phyloP scores from a whole-genome alignment of 2,888 invertebrate species.

The Agonopterix arenella region DNA sequence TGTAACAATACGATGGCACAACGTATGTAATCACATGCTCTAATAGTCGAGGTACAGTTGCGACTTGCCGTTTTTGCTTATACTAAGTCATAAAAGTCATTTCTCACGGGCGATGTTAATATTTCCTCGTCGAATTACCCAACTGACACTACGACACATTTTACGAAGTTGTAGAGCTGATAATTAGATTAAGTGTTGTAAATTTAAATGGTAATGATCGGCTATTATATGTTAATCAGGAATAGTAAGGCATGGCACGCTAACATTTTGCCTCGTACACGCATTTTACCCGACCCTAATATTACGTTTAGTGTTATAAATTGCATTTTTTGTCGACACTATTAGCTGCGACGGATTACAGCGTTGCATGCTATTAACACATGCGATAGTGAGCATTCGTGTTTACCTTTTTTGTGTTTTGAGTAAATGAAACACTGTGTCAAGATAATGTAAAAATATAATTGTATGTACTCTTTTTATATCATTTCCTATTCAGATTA shows the following conservation, averaged over 20 bases:
- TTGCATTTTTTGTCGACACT: neutral
- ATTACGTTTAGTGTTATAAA: neutral
- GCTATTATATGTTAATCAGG: constrained; percentile 54
- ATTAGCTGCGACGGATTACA: neutral
- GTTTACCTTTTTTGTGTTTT: constrained; percentile 1
- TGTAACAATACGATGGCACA: constrained; percentile 26
- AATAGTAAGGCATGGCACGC: constrained; percentile 40
- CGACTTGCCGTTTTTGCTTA: constrained; percentile 26
- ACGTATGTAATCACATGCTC: constrained; percentile 42
- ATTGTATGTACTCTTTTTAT: too few species aligned
- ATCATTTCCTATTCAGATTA: too few species aligned
- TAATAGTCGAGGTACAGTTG: constrained; percentile 46
- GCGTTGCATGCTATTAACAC: constrained; percentile 5
- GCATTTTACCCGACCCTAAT: constrained; percentile 13
- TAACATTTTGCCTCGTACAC: constrained; percentile 14
- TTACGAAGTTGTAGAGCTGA: neutral
- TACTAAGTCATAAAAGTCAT: neutral
- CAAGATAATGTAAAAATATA: too few species aligned
- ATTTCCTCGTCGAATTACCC: constrained; percentile 1
- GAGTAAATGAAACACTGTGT: too few species aligned
- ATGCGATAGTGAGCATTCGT: constrained; percentile 1
- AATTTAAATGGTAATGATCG: constrained; percentile 46
- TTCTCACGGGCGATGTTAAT: constrained; percentile 14
- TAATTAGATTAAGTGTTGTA: constrained; percentile 28
- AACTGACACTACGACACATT: neutral